Evolutionary conservation across 2,888 invertebrate species (phyloP).

Genomic region (Cactoblastis cactorum): DNA sequence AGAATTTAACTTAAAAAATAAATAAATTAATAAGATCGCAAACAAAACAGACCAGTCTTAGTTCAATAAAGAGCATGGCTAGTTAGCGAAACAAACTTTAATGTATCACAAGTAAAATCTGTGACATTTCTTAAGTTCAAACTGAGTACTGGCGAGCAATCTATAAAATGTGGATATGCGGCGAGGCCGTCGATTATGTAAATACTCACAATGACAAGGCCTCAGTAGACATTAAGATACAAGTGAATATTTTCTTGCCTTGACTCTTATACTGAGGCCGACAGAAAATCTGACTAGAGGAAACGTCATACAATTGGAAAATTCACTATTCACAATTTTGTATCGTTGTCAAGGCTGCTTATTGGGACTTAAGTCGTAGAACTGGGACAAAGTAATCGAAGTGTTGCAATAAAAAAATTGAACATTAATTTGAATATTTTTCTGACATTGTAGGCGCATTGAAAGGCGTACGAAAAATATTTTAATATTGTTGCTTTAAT

Average conservation of each 20-base stretch:
- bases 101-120: slow-evolving; percentile 22
- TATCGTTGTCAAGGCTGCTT: slow-evolving; percentile 11
- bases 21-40: background rate
- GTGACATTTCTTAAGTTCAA: slow-evolving; percentile 19
- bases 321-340: slow-evolving; percentile 48
- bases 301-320: slow-evolving; percentile 53
- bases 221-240: slow-evolving; percentile 50
- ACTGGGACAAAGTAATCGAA: slow-evolving; percentile 2
- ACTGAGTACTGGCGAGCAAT: slow-evolving; percentile 26
- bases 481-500: background rate
- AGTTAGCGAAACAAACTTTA: slow-evolving; percentile 3
- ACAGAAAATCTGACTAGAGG: slow-evolving; percentile 47
- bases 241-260: slow-evolving; percentile 54
- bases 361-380: background rate
- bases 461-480: background rate
- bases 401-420: slow-evolving; percentile 4
- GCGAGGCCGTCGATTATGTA: slow-evolving; percentile 59
- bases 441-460: background rate
- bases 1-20: too few species aligned
- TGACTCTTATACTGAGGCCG: slow-evolving; percentile 54
- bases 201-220: slow-evolving; percentile 62
- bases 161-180: slow-evolving; percentile 38
- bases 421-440: slow-evolving; percentile 8
- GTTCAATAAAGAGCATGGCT: background rate
- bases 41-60: background rate